Evolutionary conservation across 1,140 invertebrate species (phyloP), one percentile per base, ranked within the genome.

Genomic region (Zaprionus ornatus): DNA sequence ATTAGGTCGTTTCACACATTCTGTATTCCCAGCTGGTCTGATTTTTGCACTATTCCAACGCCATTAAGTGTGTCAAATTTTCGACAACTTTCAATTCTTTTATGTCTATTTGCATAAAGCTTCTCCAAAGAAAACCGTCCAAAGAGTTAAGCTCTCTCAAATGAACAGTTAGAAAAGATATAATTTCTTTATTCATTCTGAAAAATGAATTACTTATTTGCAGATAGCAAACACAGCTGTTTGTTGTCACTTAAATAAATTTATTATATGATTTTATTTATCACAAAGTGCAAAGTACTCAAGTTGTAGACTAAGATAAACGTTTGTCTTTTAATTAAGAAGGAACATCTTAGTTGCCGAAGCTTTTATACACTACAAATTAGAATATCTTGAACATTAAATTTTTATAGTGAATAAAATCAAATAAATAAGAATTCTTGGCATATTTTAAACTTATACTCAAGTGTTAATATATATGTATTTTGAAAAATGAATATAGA

Each of bases 81-180:
- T 27, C 54, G 37, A 63, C 67, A 65, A 84, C 81, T 85, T 84
- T 84, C 82, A 84, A 85, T 84, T 80, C 82, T 64, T 61, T 62
- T 60, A 54, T 84, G 42, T 27, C 12, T 37, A 80, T 84, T 84
- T 77, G 71, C 77, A 83, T 80, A 68, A 57, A 77, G 15, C 35
- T 15, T 13, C 15, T 25, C 15, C 1, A 45, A 17, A 42, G n/a
- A n/a, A 60, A 59, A 37, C 1, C 23, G n/a, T 45, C 9, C n/a
- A 19, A 35, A 40, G 61, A 52, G 54, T 74, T 82, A 37, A 32
- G 54, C 65, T 55, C 59, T 66, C 50, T 23, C 35, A 50, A 67
- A 23, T 54, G 50, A 62, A 74, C 54, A 48, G 70, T 42, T 64
- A 50, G 32, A 12, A 59, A 54, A 54, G 25, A 57, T 57, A 59